Evolutionary conservation across 2,797 vertebrate genomes (phyloP), one percentile per base, ranked within the genome.

Genomic region (Protosalanx chinensis): DNA sequence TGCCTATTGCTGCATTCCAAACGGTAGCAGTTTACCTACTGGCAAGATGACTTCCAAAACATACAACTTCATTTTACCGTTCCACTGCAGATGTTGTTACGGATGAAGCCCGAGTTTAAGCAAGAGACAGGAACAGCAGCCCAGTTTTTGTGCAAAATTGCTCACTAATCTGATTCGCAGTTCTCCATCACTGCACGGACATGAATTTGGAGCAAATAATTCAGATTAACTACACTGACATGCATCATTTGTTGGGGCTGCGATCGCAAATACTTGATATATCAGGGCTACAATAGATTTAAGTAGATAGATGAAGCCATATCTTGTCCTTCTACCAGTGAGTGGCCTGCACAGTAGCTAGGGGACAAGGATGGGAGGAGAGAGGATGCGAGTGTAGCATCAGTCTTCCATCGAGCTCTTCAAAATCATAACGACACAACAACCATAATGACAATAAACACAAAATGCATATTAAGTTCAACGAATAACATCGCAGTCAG

Each of bases 261-360:
- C 8, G 10, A 41, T 12, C 37, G 37, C 37, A 41, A 41, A 41
- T 41, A 41, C 37, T 41, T 41, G 37, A 7, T 41, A 41, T 41
- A 12, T 41, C 37, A 41, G 37, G 37, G 6, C 37, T 10, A 41
- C 37, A 12, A 12, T 41, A 10, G 37, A 41, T 41, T 35, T 41
- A 41, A 41, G 7, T 41, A 41, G 1, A 41, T 41, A 41, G 8
- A 41, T 41, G 12, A 41, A 41, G 7, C 37, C 37, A 41, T 41
- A 41, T 8, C 8, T 41, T n/a, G 53, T 20, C 53, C 20, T 23
- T 20, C 57, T 23, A 18, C 68, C 66, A 67, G 62, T 33, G 66
- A 72, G 37, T 63, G 82, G 80, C 84, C 79, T 86, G 77, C 68
- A 56, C 74, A 74, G 30, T 73, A 35, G 73, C 66, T 51, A 35